Conservation (phyloP, 2,113 vertebrate species). For the Percina caprodes region DNA sequence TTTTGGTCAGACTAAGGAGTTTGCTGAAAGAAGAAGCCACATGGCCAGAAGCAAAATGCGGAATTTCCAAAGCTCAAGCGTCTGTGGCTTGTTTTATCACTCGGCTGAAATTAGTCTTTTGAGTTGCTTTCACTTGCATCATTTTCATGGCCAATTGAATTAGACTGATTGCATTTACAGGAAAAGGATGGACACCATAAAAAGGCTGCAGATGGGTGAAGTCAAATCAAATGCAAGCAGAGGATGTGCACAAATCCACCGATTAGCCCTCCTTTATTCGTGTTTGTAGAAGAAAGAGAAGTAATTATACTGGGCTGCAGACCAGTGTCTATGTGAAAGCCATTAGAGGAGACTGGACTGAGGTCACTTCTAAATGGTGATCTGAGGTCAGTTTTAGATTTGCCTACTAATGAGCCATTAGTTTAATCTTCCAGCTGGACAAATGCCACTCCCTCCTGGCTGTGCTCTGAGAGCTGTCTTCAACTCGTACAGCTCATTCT, state of each 20-base stretch:
- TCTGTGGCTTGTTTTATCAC: conserved; percentile 66
- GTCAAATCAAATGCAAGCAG: conserved; percentile 70
- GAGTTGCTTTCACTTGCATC: conserved; percentile 73
- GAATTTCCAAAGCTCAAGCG: conserved; percentile 43
- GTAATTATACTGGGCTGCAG: conserved; percentile 59
- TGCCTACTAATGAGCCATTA: conserved; percentile 77
- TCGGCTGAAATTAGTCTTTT: conserved; percentile 63
- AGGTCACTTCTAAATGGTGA: conserved; percentile 69
- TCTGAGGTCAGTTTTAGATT: conserved; percentile 71
- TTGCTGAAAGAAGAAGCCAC: conserved; percentile 15
- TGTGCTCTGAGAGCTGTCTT: conserved; percentile 43
- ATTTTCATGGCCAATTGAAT: conserved; percentile 75
- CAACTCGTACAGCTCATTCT: conserved; percentile 25
- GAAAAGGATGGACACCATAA: conserved; percentile 68
- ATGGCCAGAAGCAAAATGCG: conserved; percentile 43
- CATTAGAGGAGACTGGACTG: conserved; percentile 58
- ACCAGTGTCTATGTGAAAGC: conserved; percentile 61
- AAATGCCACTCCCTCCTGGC: conserved; percentile 66
- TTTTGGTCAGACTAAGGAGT: conserved; percentile 37
- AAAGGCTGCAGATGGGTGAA: conserved; percentile 72
- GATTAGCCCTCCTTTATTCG: conserved; percentile 59
- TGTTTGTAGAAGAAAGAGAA: conserved; percentile 52
- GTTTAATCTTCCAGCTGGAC: conserved; percentile 75
- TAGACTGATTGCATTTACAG: conserved; percentile 73
- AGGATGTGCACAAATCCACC: conserved; percentile 65